A percentile compares a stretch with the other conserved stretches of the same genome.
Evolutionary conservation across 2,888 invertebrate species (phyloP).

Genomic region (Cloeon dipterum): DNA sequence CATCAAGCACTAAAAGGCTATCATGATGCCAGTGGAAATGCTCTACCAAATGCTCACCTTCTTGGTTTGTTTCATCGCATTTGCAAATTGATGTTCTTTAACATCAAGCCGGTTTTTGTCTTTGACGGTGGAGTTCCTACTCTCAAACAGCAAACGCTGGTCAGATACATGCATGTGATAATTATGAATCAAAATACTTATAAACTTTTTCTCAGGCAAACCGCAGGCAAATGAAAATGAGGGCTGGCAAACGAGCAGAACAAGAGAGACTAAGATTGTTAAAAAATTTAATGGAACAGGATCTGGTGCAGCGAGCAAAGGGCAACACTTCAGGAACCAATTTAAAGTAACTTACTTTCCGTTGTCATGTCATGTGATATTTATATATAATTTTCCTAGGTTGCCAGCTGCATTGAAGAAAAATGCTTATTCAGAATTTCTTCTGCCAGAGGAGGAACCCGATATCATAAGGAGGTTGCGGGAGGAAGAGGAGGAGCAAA

Average conservation of each 20-base stretch:
- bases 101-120: constrained; percentile 91
- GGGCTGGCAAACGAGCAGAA: constrained; percentile 44
- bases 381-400: no score
- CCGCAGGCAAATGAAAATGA: constrained; percentile 48
- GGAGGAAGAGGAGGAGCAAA: no score
- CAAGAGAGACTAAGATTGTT: constrained; percentile 48
- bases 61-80: constrained; percentile 80
- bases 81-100: constrained; percentile 86
- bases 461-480: no score
- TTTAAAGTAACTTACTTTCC: no score
- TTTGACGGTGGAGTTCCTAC: constrained; percentile 92
- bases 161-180: no score
- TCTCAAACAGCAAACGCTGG: constrained; percentile 81
- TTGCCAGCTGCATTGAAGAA: no score
- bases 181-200: constrained; percentile 16
- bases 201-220: constrained; percentile 31
- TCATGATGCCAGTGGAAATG: constrained; percentile 61
- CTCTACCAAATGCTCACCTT: constrained; percentile 76
- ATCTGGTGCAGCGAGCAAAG: no score
- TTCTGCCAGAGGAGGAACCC: no score
- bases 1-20: constrained; percentile 93
- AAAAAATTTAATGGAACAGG: constrained; percentile 49
- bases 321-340: no score
- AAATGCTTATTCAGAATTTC: no score
- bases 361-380: no score